Base-by-base conservation (phyloP, 2,888 invertebrate genomes). In the Lasioglossum oenotherae region DNA sequence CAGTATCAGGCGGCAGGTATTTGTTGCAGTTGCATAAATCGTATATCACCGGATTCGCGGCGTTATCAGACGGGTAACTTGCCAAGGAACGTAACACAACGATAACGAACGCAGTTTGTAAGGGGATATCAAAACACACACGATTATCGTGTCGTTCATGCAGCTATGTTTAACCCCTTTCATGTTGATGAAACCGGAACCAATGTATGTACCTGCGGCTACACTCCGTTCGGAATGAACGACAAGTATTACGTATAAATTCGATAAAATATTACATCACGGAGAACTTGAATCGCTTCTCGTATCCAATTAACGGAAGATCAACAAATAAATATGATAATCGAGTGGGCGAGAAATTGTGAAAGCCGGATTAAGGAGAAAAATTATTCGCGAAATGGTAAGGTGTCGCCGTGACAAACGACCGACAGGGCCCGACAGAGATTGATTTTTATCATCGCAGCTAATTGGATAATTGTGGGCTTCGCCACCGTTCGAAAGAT, bases 401-500 rank as follows among this genome's bases (percentile, higher is more conserved):
- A 74, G 16, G 74, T 41, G 73, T 49, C 69, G 23, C 46, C n/a
- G 67, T 31, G 57, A 53, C 41, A 14, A 35, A 75, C 80, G 87
- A 84, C 35, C 5, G 60, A 49, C 44, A 44, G 44, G 44, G 38
- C 23, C 12, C 27, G 75, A 84, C 53, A 41, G 75, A 67, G 78
- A 86, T 80, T 74, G 67, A 86, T 86, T 75, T 75, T 81, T 67
- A 75, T 81, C 75, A 31, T 12, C 31, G 23, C 41, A 31, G 57
- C 49, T 87, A 83, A 83, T 87, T 88, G 86, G 79, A 85, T 81
- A 44, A 86, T 86, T 85, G 75, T 27, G 67, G 73, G 53, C 44
- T 38, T 38, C 6, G 2, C 44, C 46, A 35, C 71, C 75, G 27
- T 16, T 23, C 82, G 38, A 23, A 38, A 16, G 31, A 38, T n/a